Percentiles rank a stretch among this genome's conserved stretches.
These are phyloP conservation scores for Patella pellucida DNA, from an alignment of 2,888 invertebrate species.

Conservation along the genomic window DNA sequence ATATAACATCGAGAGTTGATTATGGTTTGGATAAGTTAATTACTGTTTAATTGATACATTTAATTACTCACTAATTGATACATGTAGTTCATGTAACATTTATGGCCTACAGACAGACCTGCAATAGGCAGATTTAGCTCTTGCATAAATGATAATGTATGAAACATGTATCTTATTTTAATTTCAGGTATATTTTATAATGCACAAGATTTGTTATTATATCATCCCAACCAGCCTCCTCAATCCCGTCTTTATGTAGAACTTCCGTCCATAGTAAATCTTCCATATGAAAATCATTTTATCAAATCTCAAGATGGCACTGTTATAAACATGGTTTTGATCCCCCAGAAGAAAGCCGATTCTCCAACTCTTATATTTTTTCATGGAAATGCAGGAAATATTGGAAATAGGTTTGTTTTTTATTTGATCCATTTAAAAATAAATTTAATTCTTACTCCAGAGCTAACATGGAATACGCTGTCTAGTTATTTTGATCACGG, in stretches of 20 bases:
- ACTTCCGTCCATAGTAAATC: constrained; percentile 83
- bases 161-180: constrained; percentile 9
- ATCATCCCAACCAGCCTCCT: constrained; percentile 89
- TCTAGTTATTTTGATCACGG: too few relatives aligned
- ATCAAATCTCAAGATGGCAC: constrained; percentile 74
- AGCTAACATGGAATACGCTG: too few relatives aligned
- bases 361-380: constrained; percentile 90
- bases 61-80: too few relatives aligned
- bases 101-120: too few relatives aligned
- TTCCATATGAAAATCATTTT: constrained; percentile 88
- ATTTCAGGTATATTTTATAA: constrained; percentile 77
- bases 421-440: background rate
- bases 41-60: too few relatives aligned
- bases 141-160: too few relatives aligned
- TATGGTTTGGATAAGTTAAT: too few relatives aligned
- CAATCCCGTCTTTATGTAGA: constrained; percentile 91
- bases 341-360: constrained; percentile 65
- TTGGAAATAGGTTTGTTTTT: constrained; percentile 82
- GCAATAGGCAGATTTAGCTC: too few relatives aligned
- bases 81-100: too few relatives aligned
- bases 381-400: constrained; percentile 97
- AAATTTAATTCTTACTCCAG: too few relatives aligned
- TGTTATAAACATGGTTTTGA: constrained; percentile 69
- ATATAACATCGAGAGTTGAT: too few relatives aligned
- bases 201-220: constrained; percentile 84